Evolutionary conservation across 2,797 vertebrate species (phyloP), one percentile per base, ranked within the genome.

Genomic region (Siniperca obscura): DNA sequence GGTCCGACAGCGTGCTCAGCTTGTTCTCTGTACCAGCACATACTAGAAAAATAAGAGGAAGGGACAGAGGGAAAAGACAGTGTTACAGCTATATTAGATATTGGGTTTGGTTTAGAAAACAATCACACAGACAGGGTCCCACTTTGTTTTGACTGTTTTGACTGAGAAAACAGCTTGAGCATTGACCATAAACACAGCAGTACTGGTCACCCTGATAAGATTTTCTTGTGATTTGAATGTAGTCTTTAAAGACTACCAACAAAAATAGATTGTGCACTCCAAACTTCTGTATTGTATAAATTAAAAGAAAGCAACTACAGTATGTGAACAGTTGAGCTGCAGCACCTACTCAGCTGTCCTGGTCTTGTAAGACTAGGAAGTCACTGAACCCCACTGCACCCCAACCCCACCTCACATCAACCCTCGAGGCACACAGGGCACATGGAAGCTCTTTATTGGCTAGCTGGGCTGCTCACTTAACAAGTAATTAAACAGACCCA

Each of bases 11-110:
- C 11, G 98, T 98, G 92, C 98, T 99, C 94, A 99, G 95, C 87
- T 98, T 99, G 93, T 99, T 99, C 93, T 98, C 97, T 0, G 98
- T 99, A 71, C 98, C 98, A 0, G 97, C 96, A 74, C 98, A 99
- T 87, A 98, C 98, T 99, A 91, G 17, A 87, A 65, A 87, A 88
- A 42, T 14, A 66, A 73, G 40, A 81, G 46, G 83, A 17, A 76
- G 5, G 7, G 44, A 82, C 22, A 88, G 16, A 86, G 7, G 19
- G 3, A 74, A 5, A 73, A 21, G 6, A 67, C 7, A 56, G 11
- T 30, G 59, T 87, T 86, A 69, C 6, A 71, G 38, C 2, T n/a
- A 3, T 17, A 48, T 38, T 73, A 27, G 0, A 65, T 4, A 56
- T 30, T 38, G 7, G 7, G 7, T 22, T 60, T 46, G 6, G 21